Conservation (phyloP, 2,113 vertebrate species). For the Pogona vitticeps region DNA sequence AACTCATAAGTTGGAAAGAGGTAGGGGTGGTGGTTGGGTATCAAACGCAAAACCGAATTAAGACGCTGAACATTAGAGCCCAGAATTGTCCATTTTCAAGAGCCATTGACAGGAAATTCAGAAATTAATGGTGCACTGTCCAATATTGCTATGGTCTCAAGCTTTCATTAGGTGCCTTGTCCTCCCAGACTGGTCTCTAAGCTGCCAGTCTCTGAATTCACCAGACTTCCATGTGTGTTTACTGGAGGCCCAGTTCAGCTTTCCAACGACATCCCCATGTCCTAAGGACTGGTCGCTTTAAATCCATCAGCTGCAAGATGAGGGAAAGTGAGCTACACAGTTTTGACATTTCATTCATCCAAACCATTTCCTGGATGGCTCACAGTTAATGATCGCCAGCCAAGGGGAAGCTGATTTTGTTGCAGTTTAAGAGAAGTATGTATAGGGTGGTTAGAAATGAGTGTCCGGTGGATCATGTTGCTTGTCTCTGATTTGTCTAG, state of each 20-base stretch:
- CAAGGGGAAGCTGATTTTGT: neutral
- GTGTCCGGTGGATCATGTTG: neutral
- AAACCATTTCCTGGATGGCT: neutral
- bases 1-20: neutral
- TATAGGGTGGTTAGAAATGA: neutral
- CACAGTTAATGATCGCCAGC: neutral
- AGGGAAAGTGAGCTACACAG: neutral
- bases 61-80: neutral
- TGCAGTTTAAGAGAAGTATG: neutral
- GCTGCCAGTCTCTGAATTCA: neutral
- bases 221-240: slow-evolving; percentile 4
- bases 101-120: neutral
- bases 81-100: slow-evolving; percentile 3
- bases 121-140: no score
- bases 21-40: neutral
- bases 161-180: neutral
- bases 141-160: neutral
- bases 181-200: neutral
- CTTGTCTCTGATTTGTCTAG: no score
- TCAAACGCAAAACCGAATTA: neutral
- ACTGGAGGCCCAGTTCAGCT: neutral
- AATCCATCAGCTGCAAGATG: slow-evolving; percentile 14
- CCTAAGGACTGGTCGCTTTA: neutral
- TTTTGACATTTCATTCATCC: neutral
- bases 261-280: neutral